Percentiles rank a stretch among this genome's conserved stretches.
Conservation (phyloP, 2,888 invertebrate species). For the Eupithecia tripunctaria region DNA sequence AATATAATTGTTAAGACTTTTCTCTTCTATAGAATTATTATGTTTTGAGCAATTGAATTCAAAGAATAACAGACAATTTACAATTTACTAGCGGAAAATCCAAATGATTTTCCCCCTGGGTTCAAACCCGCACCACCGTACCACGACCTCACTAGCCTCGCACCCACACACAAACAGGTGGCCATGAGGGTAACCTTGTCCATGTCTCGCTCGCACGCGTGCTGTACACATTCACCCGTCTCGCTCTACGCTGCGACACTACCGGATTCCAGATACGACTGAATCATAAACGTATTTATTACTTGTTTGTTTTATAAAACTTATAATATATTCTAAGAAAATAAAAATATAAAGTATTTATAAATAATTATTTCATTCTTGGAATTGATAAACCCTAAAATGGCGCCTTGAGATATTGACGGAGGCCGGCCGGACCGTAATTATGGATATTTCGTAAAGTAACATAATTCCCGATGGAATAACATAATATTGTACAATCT, state of each 20-base stretch:
- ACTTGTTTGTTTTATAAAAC: slow-evolving; percentile 9
- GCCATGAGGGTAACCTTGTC: slow-evolving; percentile 79
- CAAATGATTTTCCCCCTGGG: background rate
- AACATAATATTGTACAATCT: background rate
- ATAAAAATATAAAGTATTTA: background rate
- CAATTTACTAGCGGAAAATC: background rate
- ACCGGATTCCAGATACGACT: slow-evolving; percentile 69
- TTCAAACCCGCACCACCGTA: slow-evolving; percentile 20
- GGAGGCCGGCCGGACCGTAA: background rate
- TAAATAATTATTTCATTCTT: slow-evolving; percentile 1
- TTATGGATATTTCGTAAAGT: background rate
- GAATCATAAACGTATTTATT: slow-evolving; percentile 19
- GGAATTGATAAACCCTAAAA: background rate
- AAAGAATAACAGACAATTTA: background rate
- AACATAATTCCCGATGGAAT: background rate
- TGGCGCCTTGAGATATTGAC: background rate
- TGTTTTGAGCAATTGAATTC: too few species aligned
- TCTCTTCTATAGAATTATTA: too few species aligned
- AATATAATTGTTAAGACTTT: background rate
- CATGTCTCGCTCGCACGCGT: slow-evolving; percentile 61
- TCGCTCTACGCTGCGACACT: slow-evolving; percentile 65
- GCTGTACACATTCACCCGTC: slow-evolving; percentile 50
- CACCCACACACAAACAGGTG: slow-evolving; percentile 51
- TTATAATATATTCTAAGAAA: background rate
- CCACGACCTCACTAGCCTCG: slow-evolving; percentile 27